These are phyloP conservation scores for Tipula vernalis DNA, from an alignment of 2,888 invertebrate genomes.

Conservation along the genomic window DNA sequence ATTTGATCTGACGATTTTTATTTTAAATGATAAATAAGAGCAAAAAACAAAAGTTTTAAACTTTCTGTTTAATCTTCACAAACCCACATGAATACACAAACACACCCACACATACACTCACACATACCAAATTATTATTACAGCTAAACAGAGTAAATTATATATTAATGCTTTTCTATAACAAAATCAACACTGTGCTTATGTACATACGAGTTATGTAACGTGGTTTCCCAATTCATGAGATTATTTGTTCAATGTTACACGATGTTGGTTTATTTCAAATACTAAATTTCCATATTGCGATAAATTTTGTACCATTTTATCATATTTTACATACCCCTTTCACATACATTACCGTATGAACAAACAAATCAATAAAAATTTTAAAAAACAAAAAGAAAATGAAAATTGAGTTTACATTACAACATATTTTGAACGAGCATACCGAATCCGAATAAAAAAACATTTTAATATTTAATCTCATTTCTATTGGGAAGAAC, in stretches of 20 bases:
- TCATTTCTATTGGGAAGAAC: background rate
- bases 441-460: background rate
- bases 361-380: background rate
- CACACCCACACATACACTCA: background rate
- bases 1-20: too few relatives aligned
- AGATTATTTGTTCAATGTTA: background rate
- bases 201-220: too few relatives aligned
- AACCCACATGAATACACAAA: too few relatives aligned
- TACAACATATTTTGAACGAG: background rate
- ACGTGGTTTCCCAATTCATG: background rate
- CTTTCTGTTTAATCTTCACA: too few relatives aligned
- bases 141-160: background rate
- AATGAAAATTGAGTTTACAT: background rate
- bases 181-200: background rate
- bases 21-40: too few relatives aligned
- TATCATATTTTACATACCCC: background rate
- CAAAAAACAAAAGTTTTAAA: too few relatives aligned
- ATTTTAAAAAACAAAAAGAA: background rate
- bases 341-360: background rate
- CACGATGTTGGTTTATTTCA: background rate
- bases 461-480: background rate
- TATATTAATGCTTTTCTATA: background rate
- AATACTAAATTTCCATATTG: background rate
- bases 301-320: background rate
- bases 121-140: too few relatives aligned